Conservation (phyloP, 2,113 vertebrate genomes). For the Microtus richardsoni region DNA sequence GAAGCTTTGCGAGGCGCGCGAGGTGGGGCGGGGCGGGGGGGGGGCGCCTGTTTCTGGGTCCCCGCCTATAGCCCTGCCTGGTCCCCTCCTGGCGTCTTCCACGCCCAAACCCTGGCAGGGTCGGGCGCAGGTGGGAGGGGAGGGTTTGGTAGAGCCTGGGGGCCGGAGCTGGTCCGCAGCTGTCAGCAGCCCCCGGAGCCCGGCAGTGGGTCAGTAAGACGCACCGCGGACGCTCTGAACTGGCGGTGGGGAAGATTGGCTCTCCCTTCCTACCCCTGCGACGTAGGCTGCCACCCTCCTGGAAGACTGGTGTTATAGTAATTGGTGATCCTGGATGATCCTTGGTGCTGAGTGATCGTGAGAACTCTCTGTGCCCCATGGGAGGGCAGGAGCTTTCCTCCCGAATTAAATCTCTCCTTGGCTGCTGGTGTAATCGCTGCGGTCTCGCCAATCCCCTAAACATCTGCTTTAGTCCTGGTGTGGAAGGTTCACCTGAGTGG, state of each 20-base stretch:
- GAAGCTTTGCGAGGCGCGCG: neutral
- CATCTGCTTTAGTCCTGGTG: neutral
- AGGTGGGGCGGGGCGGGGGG: too few species aligned
- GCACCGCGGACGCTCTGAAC: neutral
- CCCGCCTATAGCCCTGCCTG: neutral
- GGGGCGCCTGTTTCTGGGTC: neutral
- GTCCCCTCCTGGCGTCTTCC: neutral
- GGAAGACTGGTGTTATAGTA: neutral
- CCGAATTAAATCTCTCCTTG: accelerated
- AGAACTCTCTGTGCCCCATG: neutral
- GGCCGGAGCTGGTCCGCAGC: too few species aligned
- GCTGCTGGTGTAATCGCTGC: neutral
- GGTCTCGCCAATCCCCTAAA: neutral
- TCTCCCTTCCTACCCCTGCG: neutral
- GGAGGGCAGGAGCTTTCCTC: neutral
- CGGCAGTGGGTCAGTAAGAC: neutral
- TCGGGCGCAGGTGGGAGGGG: neutral
- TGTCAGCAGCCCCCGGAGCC: neutral
- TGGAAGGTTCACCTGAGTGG: neutral
- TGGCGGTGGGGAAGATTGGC: neutral
- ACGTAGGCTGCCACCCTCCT: neutral
- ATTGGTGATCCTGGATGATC: neutral
- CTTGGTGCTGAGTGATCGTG: neutral
- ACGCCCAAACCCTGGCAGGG: neutral
- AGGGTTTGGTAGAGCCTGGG: neutral